Percentiles rank a stretch among this genome's conserved stretches.
These are phyloP conservation scores for Synergus itoensis DNA, from an alignment of 2,888 invertebrate species.

Conservation along the genomic window DNA sequence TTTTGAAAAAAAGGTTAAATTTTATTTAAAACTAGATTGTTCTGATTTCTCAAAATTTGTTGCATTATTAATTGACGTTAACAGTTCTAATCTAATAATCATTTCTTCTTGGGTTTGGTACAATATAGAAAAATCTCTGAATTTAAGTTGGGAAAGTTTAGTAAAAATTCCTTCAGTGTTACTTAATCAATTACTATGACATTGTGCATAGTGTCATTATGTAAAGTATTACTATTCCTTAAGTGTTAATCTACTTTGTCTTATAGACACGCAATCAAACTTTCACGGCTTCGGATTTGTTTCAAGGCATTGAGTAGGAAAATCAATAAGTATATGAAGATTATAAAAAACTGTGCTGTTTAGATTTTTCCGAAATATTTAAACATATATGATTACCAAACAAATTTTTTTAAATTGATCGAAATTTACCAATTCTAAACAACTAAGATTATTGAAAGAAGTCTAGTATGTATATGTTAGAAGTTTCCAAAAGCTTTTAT, in stretches of 20 bases:
- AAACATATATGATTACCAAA: background rate
- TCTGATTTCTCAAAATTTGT: too few species aligned
- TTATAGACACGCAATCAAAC: conserved; percentile 34
- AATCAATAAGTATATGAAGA: conserved; percentile 14
- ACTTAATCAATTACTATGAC: conserved; percentile 22
- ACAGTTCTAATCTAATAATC: too few species aligned
- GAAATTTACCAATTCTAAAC: too few species aligned
- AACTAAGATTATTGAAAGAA: too few species aligned
- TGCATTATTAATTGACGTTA: too few species aligned
- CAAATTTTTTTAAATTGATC: too few species aligned
- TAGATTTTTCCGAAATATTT: background rate
- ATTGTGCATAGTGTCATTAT: conserved; percentile 13
- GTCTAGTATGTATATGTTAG: too few species aligned
- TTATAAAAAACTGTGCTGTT: background rate
- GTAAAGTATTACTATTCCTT: conserved; percentile 23
- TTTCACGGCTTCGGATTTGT: conserved; percentile 31
- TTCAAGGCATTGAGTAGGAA: conserved; percentile 10
- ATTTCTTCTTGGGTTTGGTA: too few species aligned
- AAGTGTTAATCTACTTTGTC: conserved; percentile 32
- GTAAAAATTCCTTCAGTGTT: background rate
- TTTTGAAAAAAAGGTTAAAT: background rate
- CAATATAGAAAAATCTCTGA: too few species aligned
- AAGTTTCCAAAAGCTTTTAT: too few species aligned
- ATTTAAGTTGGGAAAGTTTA: background rate
- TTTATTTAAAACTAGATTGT: too few species aligned